Conservation (phyloP, 2,888 invertebrate species). For the Drosophila testacea region DNA sequence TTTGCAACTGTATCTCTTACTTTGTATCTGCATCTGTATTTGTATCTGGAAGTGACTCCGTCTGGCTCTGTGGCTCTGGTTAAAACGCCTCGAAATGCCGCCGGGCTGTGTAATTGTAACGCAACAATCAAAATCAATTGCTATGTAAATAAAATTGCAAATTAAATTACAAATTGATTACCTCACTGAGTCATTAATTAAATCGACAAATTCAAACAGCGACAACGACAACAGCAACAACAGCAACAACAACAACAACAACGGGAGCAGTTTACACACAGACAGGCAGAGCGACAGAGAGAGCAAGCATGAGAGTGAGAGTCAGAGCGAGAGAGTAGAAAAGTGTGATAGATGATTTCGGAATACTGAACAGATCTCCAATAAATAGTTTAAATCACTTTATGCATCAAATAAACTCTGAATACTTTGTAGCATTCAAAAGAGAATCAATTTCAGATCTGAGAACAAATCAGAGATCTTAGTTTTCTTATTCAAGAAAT, state of each 20-base stretch:
- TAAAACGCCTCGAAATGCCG: conserved; percentile 60
- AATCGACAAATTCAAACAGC: conserved; percentile 50
- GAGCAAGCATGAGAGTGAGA: not conserved
- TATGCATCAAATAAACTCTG: too few relatives aligned
- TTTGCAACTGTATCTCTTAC: conserved; percentile 6
- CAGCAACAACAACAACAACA: conserved; percentile 11
- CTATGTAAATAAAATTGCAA: conserved; percentile 81
- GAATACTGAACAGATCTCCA: too few relatives aligned
- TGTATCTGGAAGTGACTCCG: conserved; percentile 1
- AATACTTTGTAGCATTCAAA: too few relatives aligned
- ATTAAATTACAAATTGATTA: conserved; percentile 84
- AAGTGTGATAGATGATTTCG: not conserved
- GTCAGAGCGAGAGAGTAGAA: not conserved
- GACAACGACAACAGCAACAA: conserved; percentile 12
- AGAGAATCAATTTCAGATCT: too few relatives aligned
- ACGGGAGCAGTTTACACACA: conserved; percentile 15
- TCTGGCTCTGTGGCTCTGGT: conserved; percentile 33
- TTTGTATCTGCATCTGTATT: conserved; percentile 9
- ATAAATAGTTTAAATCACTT: too few relatives aligned
- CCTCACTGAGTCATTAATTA: conserved; percentile 82
- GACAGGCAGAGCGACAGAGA: conserved; percentile 5
- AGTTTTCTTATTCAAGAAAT: too few relatives aligned
- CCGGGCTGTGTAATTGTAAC: conserved; percentile 73
- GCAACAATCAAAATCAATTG: conserved; percentile 81
- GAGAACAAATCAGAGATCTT: too few relatives aligned